Conservation (phyloP, 2,888 invertebrate genomes). For the Watsonalla binaria region DNA sequence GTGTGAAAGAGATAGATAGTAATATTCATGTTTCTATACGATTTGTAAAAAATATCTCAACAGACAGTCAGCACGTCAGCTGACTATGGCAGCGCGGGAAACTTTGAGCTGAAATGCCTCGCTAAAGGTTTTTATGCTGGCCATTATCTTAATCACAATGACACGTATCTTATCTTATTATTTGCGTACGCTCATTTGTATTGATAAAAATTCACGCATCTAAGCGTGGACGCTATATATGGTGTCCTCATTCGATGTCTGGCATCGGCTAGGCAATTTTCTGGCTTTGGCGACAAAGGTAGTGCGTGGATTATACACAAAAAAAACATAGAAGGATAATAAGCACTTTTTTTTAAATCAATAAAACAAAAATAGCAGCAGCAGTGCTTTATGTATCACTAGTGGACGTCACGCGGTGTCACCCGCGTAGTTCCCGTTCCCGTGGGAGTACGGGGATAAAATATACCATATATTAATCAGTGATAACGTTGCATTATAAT, state of each 20-base stretch:
- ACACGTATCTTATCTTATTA: constrained; percentile 9
- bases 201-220: constrained; percentile 23
- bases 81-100: constrained; percentile 32
- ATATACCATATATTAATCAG: no score
- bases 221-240: constrained; percentile 14
- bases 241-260: constrained; percentile 3
- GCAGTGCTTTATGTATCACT: no score
- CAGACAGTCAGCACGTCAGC: constrained; percentile 27
- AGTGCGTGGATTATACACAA: no score
- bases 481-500: no score
- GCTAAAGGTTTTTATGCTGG: constrained; percentile 11
- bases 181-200: constrained; percentile 12
- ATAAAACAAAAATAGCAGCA: no score
- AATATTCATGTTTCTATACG: constrained; percentile 13
- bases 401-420: no score
- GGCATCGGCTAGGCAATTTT: background rate
- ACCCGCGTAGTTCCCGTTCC: no score
- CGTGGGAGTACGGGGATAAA: no score
- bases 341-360: no score
- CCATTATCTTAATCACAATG: constrained; percentile 1
- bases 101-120: constrained; percentile 17
- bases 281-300: no score
- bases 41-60: constrained; percentile 30
- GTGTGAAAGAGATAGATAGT: constrained; percentile 36
- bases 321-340: no score